Base-by-base conservation (phyloP, 2,797 vertebrate genomes). In the Sciurus vulgaris region DNA sequence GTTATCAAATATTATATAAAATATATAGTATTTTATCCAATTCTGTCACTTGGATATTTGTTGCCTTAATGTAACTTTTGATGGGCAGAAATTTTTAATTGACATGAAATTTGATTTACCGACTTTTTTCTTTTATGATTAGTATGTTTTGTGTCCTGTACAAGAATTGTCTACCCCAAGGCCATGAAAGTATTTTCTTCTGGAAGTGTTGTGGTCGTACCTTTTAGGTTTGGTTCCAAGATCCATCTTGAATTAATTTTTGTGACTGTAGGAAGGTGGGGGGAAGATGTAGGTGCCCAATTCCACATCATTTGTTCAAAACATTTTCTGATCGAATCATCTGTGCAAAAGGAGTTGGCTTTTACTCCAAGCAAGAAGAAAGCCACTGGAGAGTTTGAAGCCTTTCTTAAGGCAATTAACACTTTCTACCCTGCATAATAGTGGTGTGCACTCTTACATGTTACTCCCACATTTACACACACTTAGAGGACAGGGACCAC, bases 11-110 rank as follows among this genome's bases (percentile, higher is more conserved):
- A 33, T 65, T 38, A 79, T 61, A 11, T 61, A 28, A 41, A 30
- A 65, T 63, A 51, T 49, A 54, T 12, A n/a, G 86, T 67, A 85
- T 86, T 93, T 89, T 79, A 33, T 69, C 26, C 14, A 86, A 89
- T 20, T 61, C 33, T 84, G 17, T 14, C 14, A 33, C 28, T n/a
- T 81, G 44, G 59, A 38, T 93, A 38, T 73, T 94, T 89, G 67
- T 89, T 95, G 70, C 69, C 38, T 88, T 63, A 78, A 44, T 74
- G 74, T 74, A 26, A 3, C 17, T 93, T 95, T 94, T 91, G 51
- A 70, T 84, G n/a, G 30, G 47, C 24, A 81, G 44, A 86, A 26
- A 70, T 59, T 91, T 96, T 93, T 96, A 77, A 77, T 77, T 89
- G 12, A 38, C 11, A 24, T 38, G 20, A 82, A 65, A 89, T 49